Conservation (phyloP, 2,797 vertebrate genomes). For the Cyclopterus lumpus region DNA sequence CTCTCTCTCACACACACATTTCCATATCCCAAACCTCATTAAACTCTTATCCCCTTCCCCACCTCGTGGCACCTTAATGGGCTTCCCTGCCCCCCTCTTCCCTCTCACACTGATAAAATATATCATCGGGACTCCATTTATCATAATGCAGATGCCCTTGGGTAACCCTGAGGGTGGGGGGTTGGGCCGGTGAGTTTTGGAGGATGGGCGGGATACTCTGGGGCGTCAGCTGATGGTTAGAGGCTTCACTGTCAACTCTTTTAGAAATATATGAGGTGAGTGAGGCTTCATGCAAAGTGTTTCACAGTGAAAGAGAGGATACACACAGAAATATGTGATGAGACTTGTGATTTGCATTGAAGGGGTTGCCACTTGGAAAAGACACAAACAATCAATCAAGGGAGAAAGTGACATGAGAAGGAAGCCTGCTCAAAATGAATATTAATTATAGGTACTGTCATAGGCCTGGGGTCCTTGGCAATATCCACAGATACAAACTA, state of each 20-base stretch:
- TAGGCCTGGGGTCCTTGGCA: conserved; percentile 25
- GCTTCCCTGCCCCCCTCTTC: conserved; percentile 48
- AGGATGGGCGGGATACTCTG: conserved; percentile 45
- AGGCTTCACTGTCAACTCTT: conserved; percentile 38
- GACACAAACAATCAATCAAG: conserved; percentile 44
- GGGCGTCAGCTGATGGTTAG: conserved; percentile 41
- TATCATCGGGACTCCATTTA: conserved; percentile 74
- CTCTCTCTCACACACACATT: conserved; percentile 51
- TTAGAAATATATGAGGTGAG: conserved; percentile 32
- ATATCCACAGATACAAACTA: conserved; percentile 37
- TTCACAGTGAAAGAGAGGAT: conserved; percentile 8
- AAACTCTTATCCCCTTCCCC: conserved; percentile 65
- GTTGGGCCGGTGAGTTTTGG: conserved; percentile 25
- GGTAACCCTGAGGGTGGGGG: conserved; percentile 61
- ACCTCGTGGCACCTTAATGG: conserved; percentile 62
- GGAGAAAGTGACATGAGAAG: conserved; percentile 33
- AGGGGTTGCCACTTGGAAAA: conserved; percentile 28
- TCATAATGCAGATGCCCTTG: conserved; percentile 81
- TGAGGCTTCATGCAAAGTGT: conserved; percentile 23
- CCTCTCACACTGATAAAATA: conserved; percentile 73
- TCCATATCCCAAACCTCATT: conserved; percentile 75
- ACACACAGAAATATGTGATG: conserved; percentile 13
- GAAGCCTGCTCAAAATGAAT: conserved; percentile 29
- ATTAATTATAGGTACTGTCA: conserved; percentile 38
- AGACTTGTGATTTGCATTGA: conserved; percentile 37